Evolutionary conservation across 2,113 vertebrate genomes (phyloP), one percentile per base, ranked within the genome.

Genomic region (Hassar affinis): DNA sequence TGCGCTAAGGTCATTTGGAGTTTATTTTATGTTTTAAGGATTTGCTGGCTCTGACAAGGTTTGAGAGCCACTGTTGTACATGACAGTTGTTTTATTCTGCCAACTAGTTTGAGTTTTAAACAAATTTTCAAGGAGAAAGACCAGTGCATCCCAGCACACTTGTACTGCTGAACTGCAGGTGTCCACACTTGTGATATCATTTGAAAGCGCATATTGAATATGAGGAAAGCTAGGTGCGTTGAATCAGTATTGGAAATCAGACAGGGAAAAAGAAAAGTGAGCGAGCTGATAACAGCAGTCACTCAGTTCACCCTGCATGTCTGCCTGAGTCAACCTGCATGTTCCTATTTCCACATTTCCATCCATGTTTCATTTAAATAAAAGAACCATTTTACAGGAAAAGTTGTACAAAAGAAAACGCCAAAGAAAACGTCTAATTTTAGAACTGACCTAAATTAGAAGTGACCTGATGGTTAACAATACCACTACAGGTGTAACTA

Each of bases 261-360:
- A 66, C 18, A 27, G 17, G 51, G 35, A 18, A 38, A 82, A 86
- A 75, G 76, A 82, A 89, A 91, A 90, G 92, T 92, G 87, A 76
- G 8, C 86, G 62, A 75, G 22, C 59, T 69, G 57, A 71, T 38
- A 27, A 14, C 15, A 2, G 22, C 56, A 38, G 61, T 38, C 62
- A 51, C 62, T 51, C 76, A 61, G 38, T 72, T 84, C 64, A 74
- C 79, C 49, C 25, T 82, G 86, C 86, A 87, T 85, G 83, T 2
- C 4, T 78, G 52, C 52, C 0, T 1, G 22, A 68, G 57, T 35
- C 27, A 47, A 33, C 59, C 75, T 85, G 83, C 86, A 82, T 82
- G 75, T n/a, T 17, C 45, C 22, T 42, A 27, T 22, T 5, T 47
- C 57, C 25, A 30, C 42, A 62, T 79, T 18, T 30, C 38, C 54